Evolutionary conservation across 2,797 vertebrate genomes (phyloP), one percentile per base, ranked within the genome.

Genomic region (Coranthus polyacanthus): DNA sequence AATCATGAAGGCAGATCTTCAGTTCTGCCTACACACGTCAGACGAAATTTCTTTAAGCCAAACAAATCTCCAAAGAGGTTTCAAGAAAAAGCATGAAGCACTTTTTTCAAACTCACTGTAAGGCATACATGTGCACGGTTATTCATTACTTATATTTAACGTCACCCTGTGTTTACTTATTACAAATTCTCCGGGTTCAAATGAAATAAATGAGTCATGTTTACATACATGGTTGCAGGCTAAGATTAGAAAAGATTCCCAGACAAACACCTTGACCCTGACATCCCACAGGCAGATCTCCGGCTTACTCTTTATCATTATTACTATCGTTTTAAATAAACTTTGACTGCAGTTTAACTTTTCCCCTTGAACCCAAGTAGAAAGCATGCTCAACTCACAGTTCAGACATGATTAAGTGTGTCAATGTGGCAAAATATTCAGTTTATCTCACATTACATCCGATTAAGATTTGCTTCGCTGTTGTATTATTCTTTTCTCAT

Each of bases 111-210:
- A 67, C 78, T 37, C 49, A 21, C 34, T 68, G 51, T 58, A 57
- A 83, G 57, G 52, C 60, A 43, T 42, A 15, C 49, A 74, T 80
- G 57, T 43, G 39, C 52, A 44, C 13, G 43, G 18, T 64, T 68
- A 85, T 83, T 84, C 53, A 86, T 88, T 83, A 73, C 88, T 85
- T 78, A 83, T 59, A 41, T 65, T 69, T 55, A 60, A 70, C 71
- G 78, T 74, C 81, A 84, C 46, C 73, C 20, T 71, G 44, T 73
- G 52, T 87, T 87, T 85, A 73, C 53, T 78, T 77, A 60, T 66
- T 15, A 24, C 50, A 29, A 17, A 74, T 82, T 66, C 47, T 55
- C 68, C 44, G 13, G 67, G 61, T 66, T 56, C 59, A 78, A 80
- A 81, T 55, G 0, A 73, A 36, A 81, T 80, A 53, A 75, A 76